Percentiles rank a stretch among this genome's conserved stretches.
Evolutionary conservation across 2,113 vertebrate species (phyloP).

Genomic region (Protobothrops mucrosquamatus): DNA sequence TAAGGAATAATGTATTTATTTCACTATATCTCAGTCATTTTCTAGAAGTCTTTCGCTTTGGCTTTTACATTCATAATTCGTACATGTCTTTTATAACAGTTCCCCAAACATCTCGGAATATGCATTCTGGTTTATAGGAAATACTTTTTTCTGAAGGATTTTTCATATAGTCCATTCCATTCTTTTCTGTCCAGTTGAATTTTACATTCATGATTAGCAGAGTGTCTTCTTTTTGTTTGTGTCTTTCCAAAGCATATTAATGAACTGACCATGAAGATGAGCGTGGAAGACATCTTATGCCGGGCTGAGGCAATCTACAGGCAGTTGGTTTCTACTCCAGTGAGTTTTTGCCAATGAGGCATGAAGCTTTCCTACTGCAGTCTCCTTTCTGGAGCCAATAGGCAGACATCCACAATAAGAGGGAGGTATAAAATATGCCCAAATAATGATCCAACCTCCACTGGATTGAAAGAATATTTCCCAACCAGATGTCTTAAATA

Average conservation of each 20-base stretch:
- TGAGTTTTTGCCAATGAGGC: background rate
- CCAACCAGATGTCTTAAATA: background rate
- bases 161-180: background rate
- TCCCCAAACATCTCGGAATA: background rate
- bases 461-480: background rate
- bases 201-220: background rate
- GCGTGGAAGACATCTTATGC: constrained; percentile 74
- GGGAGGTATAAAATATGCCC: background rate
- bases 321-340: constrained; percentile 74
- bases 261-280: constrained; percentile 89
- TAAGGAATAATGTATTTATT: background rate
- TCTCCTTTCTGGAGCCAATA: background rate
- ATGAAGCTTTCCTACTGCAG: background rate
- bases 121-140: background rate
- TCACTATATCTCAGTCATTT: background rate
- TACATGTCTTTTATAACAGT: background rate
- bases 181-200: background rate
- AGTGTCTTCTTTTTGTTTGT: background rate
- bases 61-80: background rate
- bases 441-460: background rate
- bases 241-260: constrained; percentile 83
- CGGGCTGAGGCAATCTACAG: constrained; percentile 81
- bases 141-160: background rate
- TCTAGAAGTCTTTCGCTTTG: accelerated
- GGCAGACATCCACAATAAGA: background rate